Base-by-base conservation (phyloP, 2,888 invertebrate genomes). In the Gandaritis pyraliata region DNA sequence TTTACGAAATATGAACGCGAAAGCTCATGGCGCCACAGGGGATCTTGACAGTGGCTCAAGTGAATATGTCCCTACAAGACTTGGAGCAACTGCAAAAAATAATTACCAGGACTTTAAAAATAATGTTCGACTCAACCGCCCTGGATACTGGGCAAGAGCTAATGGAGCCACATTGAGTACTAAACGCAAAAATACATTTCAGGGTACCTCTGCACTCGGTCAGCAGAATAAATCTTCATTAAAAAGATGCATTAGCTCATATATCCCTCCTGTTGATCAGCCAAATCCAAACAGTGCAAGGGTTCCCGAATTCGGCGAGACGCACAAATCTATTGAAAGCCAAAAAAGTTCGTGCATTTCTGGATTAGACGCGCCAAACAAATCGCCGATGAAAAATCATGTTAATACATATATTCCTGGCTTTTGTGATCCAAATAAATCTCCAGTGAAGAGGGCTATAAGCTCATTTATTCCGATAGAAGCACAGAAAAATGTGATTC, bases 81-180 rank as follows among this genome's bases (percentile, higher is more conserved):
- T 91, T 61, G 89, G 88, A 52, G 83, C 86, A 16, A 82, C 83
- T 59, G 85, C 87, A n/a, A 89, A 88, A 67, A 83, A 82, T 66
- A 92, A 91, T 68, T 92, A 92, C 65, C 89, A 92, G 72, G 85
- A 88, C 62, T 93, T 93, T 48, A 92, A 87, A 75, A 83, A 91
- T 62, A 89, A 88, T 84, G 88, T 92, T 52, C 63, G 63, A 15
- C 30, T 58, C 8, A 63, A 55, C 47, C 54, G 58, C 13, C 51
- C 58, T 50, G 92, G 92, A 10, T 92, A 76, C 65, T 92, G 92
- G 92, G 91, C 90, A 7, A 91, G 91, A 74, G 91, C 86, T 8
- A 90, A 90, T 81, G 85, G 87, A 18, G 71, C 75, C 52, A 72
- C 83, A 52, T 49, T 71, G 30, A 60, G 63, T 30, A 38, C 59